Conservation (phyloP, 2,113 vertebrate genomes). For the Colistium nudipinnis region DNA sequence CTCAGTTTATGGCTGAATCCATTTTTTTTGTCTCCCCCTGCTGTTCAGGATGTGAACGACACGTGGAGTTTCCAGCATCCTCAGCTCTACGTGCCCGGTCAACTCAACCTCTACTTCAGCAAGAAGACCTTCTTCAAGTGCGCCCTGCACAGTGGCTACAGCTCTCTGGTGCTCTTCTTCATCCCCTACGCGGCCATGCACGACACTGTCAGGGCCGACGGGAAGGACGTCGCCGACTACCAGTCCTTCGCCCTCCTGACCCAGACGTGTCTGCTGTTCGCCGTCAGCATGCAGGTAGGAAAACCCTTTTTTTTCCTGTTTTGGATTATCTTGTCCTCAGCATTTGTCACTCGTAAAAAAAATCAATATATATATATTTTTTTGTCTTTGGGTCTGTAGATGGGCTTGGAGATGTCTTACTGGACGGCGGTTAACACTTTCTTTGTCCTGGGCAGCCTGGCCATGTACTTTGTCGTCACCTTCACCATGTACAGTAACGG, state of each 20-base stretch:
- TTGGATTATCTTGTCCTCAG: neutral
- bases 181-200: constrained; percentile 87
- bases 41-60: constrained; percentile 90
- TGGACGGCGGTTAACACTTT: constrained; percentile 94
- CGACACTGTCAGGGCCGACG: constrained; percentile 85
- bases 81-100: constrained; percentile 91
- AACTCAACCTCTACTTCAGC: constrained; percentile 92
- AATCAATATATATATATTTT: neutral
- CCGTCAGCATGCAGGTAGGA: constrained; percentile 90
- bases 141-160: constrained; percentile 90
- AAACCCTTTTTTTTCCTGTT: too few species aligned
- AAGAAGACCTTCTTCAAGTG: constrained; percentile 89
- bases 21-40: constrained; percentile 31
- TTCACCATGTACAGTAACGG: constrained; percentile 93
- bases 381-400: constrained; percentile 66
- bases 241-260: constrained; percentile 93
- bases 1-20: too few species aligned
- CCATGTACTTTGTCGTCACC: constrained; percentile 90
- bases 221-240: constrained; percentile 89
- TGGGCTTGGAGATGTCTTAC: constrained; percentile 90
- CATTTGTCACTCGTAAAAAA: neutral
- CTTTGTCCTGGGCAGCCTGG: constrained; percentile 93
- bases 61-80: constrained; percentile 92
- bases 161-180: constrained; percentile 96
- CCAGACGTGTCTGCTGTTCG: constrained; percentile 90